Evolutionary conservation across 2,113 vertebrate genomes (phyloP).

Genomic region (Phylloscopus trochiloides): DNA sequence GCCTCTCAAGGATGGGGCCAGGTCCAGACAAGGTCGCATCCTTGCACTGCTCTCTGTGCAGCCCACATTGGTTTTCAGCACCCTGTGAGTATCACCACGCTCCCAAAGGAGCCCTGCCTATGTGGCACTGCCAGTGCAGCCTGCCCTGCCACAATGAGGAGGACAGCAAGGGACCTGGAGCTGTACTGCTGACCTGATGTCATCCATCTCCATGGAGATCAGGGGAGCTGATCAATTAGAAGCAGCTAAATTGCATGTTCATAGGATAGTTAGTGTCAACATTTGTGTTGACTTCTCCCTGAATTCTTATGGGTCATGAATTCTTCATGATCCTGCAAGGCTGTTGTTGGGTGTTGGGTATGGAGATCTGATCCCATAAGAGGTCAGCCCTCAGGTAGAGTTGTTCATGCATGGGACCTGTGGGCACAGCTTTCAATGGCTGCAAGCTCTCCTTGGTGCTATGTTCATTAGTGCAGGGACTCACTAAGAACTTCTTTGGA

Average conservation of each 20-base stretch:
- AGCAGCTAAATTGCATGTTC: neutral
- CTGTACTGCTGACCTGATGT: neutral
- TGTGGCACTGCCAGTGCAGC: neutral
- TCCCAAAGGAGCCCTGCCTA: neutral
- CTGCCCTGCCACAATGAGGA: neutral
- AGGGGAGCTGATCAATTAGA: neutral
- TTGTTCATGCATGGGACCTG: neutral
- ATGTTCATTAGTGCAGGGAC: neutral
- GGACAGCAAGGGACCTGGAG: neutral
- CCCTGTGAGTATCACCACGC: rapidly evolving
- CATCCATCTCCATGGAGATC: neutral
- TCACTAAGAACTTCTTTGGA: neutral
- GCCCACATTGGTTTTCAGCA: neutral
- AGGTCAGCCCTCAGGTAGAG: neutral
- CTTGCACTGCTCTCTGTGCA: rapidly evolving
- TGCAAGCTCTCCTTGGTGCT: neutral
- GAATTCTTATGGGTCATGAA: neutral
- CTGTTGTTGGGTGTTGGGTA: neutral
- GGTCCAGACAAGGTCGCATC: neutral
- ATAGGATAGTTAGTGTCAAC: neutral
- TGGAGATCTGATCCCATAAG: neutral
- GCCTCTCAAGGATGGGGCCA: neutral
- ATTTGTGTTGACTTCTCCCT: neutral
- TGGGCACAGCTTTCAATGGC: neutral
- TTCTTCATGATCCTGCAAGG: neutral